A percentile compares a stretch with the other conserved stretches of the same genome.
Evolutionary conservation across 2,797 vertebrate species (phyloP).

Genomic region (Hydrophis major): DNA sequence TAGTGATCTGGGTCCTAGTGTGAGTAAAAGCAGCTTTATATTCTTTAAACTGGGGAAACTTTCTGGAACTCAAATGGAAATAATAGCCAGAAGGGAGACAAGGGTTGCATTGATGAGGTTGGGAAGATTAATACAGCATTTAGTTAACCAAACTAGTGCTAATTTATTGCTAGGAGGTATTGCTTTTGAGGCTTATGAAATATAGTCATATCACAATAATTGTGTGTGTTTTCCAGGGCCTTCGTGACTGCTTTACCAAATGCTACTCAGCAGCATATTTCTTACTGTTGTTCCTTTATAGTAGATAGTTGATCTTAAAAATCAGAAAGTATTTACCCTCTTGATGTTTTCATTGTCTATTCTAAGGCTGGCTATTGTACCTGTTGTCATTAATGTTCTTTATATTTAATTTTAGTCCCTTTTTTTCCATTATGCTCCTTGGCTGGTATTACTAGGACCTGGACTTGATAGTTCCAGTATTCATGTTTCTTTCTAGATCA

Average conservation of each 20-base stretch:
- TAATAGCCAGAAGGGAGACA: background rate
- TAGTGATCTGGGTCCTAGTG: constrained; percentile 50
- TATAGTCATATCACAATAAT: background rate
- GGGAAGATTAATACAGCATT: constrained; percentile 33
- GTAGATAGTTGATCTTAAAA: background rate
- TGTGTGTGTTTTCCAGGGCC: background rate
- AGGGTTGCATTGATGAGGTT: background rate
- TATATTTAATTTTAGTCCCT: background rate
- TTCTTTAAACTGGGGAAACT: constrained; percentile 41
- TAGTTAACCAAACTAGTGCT: constrained; percentile 18
- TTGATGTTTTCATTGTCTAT: background rate
- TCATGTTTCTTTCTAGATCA: background rate
- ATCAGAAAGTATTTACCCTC: background rate
- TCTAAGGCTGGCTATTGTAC: background rate
- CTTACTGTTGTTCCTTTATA: background rate
- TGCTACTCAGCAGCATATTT: background rate
- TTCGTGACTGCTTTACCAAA: background rate
- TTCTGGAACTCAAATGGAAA: constrained; percentile 29
- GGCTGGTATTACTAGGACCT: background rate
- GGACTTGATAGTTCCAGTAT: background rate
- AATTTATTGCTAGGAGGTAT: constrained; percentile 10
- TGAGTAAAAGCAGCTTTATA: constrained; percentile 44
- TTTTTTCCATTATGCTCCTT: background rate
- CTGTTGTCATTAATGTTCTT: background rate
- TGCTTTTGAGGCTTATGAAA: constrained; percentile 22